Percentiles rank a stretch among this genome's conserved stretches.
These are phyloP conservation scores for Steatocranus sp. DNA, from an alignment of 2,797 vertebrate species.

Conservation along the genomic window DNA sequence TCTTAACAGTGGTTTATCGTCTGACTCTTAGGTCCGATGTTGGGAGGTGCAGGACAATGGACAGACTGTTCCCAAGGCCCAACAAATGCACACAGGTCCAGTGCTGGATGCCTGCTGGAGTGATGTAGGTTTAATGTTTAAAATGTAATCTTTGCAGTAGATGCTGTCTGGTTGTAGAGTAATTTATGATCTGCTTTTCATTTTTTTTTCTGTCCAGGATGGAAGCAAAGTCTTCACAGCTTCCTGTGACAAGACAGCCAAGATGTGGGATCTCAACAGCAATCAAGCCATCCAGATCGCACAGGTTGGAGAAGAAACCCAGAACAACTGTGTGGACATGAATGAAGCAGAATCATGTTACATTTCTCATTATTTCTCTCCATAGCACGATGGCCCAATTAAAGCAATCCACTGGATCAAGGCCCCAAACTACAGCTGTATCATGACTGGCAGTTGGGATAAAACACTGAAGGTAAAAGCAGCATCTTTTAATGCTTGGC, in stretches of 20 bases:
- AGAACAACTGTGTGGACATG: background rate
- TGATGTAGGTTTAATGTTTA: conserved; percentile 78
- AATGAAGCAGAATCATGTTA: background rate
- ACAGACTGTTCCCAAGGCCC: conserved; percentile 97
- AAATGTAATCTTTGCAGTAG: background rate
- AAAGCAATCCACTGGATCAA: conserved; percentile 98
- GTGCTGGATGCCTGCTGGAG: conserved; percentile 96
- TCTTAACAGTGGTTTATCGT: background rate
- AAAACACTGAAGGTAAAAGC: conserved; percentile 90
- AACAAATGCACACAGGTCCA: conserved; percentile 97
- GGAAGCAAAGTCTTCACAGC: conserved; percentile 98
- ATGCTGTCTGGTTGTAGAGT: background rate
- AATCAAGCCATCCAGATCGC: conserved; percentile 98
- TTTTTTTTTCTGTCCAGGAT: conserved; percentile 77
- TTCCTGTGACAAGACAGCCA: conserved; percentile 98
- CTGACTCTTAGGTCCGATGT: conserved; percentile 85
- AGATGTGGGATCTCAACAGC: conserved; percentile 99
- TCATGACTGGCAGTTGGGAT: conserved; percentile 99
- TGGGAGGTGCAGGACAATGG: conserved; percentile 99
- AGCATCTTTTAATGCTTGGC: background rate
- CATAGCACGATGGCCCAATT: conserved; percentile 93
- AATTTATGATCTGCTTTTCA: background rate
- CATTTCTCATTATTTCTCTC: background rate
- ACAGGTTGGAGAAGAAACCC: conserved; percentile 74
- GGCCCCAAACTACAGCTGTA: conserved; percentile 96